These are phyloP conservation scores for Bagarius yarrelli DNA, from an alignment of 2,113 vertebrate genomes.

Conservation along the genomic window DNA sequence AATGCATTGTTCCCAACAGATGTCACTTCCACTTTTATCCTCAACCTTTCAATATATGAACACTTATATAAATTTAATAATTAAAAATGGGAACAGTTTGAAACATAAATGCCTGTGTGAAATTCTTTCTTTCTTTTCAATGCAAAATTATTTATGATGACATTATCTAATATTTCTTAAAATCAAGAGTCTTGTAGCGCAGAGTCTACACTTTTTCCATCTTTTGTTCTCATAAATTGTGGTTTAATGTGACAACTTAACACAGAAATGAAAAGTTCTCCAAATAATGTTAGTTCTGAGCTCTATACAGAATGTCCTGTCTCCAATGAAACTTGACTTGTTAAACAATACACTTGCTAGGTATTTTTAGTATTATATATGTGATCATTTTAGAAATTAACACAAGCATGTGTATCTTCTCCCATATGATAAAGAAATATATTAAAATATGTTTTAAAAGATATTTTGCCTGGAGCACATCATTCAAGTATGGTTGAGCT, in stretches of 20 bases:
- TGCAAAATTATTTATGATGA: too few species aligned
- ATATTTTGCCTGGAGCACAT: too few species aligned
- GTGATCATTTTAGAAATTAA: neutral
- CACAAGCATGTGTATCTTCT: too few species aligned
- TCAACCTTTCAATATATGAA: conserved; percentile 9
- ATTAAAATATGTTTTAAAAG: too few species aligned
- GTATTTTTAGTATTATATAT: neutral
- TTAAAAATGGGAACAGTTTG: neutral
- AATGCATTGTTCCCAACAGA: neutral
- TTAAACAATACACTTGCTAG: neutral
- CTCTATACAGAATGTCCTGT: neutral
- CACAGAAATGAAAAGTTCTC: neutral
- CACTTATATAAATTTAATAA: neutral
- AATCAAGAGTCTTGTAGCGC: too few species aligned
- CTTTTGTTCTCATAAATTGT: too few species aligned
- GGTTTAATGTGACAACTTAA: neutral
- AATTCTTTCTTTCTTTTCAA: too few species aligned
- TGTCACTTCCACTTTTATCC: neutral
- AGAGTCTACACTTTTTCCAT: too few species aligned
- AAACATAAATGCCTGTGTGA: too few species aligned
- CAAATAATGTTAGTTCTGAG: neutral
- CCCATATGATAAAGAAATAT: too few species aligned
- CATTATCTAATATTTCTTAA: too few species aligned
- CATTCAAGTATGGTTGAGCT: too few species aligned
- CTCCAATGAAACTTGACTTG: neutral